Evolutionary conservation across 2,113 vertebrate genomes (phyloP).

Genomic region (Engystomops pustulosus): DNA sequence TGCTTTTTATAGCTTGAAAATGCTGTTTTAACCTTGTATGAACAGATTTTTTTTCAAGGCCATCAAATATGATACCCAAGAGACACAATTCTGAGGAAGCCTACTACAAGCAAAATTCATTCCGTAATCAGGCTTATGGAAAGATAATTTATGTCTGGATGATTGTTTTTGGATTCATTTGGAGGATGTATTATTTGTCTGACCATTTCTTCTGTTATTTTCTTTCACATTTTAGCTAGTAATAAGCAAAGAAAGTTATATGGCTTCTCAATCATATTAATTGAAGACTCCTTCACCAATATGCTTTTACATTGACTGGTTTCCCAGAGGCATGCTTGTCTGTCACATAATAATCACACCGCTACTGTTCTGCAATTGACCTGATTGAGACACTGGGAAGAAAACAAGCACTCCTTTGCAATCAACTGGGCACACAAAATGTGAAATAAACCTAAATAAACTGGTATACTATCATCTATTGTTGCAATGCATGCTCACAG

Average conservation of each 20-base stretch:
- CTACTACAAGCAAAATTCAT: slow-evolving; percentile 63
- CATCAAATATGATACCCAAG: slow-evolving; percentile 59
- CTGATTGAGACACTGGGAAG: slow-evolving; percentile 63
- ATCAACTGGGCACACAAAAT: slow-evolving; percentile 62
- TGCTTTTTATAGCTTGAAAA: slow-evolving; percentile 53
- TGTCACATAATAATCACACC: slow-evolving; percentile 67
- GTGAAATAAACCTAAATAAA: slow-evolving; percentile 63
- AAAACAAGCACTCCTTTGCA: slow-evolving; percentile 62
- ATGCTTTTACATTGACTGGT: slow-evolving; percentile 62
- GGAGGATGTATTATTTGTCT: slow-evolving; percentile 58
- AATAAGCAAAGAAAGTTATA: slow-evolving; percentile 57
- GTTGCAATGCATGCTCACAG: slow-evolving; percentile 19
- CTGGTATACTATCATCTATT: slow-evolving; percentile 42
- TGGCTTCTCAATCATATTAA: slow-evolving; percentile 65
- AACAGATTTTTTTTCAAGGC: slow-evolving; percentile 62
- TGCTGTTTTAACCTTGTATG: slow-evolving; percentile 61
- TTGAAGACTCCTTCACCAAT: slow-evolving; percentile 62
- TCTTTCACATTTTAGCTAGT: slow-evolving; percentile 37
- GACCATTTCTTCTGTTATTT: slow-evolving; percentile 60
- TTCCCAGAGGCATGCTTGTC: slow-evolving; percentile 67
- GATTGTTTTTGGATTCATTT: slow-evolving; percentile 61
- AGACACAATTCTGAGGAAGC: slow-evolving; percentile 52
- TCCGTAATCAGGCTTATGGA: slow-evolving; percentile 58
- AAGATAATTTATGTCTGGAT: slow-evolving; percentile 64
- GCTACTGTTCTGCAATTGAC: slow-evolving; percentile 66